Evolutionary conservation across 2,888 invertebrate genomes (phyloP), one percentile per base, ranked within the genome.

Genomic region (Incurvaria masculella): DNA sequence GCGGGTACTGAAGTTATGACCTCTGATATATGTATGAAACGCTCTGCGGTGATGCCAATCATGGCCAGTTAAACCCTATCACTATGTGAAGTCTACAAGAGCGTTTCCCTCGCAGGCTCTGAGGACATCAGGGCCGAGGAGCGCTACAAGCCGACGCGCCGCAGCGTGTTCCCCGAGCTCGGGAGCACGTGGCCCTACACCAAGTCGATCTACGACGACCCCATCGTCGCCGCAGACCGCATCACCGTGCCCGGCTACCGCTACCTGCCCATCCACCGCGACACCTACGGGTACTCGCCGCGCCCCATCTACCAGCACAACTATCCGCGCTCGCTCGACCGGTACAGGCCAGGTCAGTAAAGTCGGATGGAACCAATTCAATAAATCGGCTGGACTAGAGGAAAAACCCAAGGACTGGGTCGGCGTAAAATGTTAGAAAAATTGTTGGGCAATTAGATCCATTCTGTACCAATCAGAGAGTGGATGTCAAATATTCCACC

Each of bases 121-220:
- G 91, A 94, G 78, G 93, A 94, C 80, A 88, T 93, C 80, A 88
- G 91, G 71, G 93, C 93, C 59, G 90, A 90, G 66, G 93, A 93
- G 64, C 81, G 88, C 68, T 88, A 89, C 66, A 85, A 84, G 72
- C 78, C 78, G 11, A 79, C 86, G 50, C 83, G 84, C 69, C 84
- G 86, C 73, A 87, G 88, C 78, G 87, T 89, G 62, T 86, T 85
- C 73, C 89, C 90, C 59, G 87, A 89, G 65, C 81, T 88, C 61
- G 73, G 84, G 69, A 79, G 84, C 68, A 80, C 84, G 64, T 91
- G 88, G 84, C 88, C 88, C 23, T 87, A 82, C 78, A 82, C 81
- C 81, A 91, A 91, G 80, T 91, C 91, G 61, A 92, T 93, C 83
- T 93, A 84, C 75, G 91, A 92, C 69, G 91, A 91, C 69, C 91